Evolutionary conservation across 2,113 vertebrate genomes (phyloP).

Genomic region (Hippocampus abdominalis): DNA sequence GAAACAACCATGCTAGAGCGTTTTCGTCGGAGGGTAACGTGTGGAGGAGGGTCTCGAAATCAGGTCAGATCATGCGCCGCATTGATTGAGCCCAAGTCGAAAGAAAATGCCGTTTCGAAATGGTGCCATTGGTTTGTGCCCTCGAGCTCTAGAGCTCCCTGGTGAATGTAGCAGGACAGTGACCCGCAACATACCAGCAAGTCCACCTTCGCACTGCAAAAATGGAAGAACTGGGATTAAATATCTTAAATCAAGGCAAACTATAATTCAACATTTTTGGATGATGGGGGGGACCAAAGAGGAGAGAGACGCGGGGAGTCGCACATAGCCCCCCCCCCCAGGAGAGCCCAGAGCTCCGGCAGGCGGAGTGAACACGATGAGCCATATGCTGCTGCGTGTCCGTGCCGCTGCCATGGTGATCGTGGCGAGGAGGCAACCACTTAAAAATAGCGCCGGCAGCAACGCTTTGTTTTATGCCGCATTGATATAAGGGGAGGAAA

Average conservation of each 20-base stretch:
- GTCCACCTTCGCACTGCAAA: no score
- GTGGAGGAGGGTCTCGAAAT: not conserved
- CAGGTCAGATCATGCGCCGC: not conserved
- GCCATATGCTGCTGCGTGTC: conserved; percentile 71
- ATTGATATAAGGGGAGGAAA: not conserved
- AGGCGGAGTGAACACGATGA: conserved; percentile 73
- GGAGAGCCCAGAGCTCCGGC: conserved; percentile 61
- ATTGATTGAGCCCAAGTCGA: not conserved
- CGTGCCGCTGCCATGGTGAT: conserved; percentile 69
- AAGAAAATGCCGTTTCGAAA: no score
- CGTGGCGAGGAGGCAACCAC: conserved; percentile 43
- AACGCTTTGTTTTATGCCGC: not conserved
- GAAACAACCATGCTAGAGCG: no score
- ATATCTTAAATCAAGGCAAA: no score
- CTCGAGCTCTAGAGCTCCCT: no score
- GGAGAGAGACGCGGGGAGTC: conserved; percentile 50
- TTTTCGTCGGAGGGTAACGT: not conserved
- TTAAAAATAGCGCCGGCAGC: conserved; percentile 27
- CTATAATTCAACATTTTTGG: no score
- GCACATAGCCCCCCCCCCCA: conserved; percentile 60
- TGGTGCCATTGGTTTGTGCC: no score
- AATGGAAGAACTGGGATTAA: no score
- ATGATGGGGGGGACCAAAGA: conserved; percentile 45
- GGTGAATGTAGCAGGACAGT: no score
- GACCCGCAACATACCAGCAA: no score